A percentile compares a stretch with the other conserved stretches of the same genome.
Evolutionary conservation across 1,140 invertebrate genomes (phyloP).

Genomic region (Pseudomyrmex concolor): DNA sequence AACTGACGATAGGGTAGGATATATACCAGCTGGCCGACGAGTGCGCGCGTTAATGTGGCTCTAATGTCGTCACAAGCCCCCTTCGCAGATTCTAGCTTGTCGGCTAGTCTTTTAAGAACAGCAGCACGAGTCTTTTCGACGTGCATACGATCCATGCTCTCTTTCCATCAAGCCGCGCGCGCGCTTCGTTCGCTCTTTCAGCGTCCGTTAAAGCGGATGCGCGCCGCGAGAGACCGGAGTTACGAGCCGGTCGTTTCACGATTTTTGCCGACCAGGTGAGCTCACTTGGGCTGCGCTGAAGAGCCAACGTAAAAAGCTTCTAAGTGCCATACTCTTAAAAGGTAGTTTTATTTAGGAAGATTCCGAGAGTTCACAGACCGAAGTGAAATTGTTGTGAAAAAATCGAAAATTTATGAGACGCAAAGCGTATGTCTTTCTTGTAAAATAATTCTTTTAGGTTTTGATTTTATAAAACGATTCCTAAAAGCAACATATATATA

Average conservation of each 20-base stretch:
- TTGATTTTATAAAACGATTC: not conserved
- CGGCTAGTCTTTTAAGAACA: conserved; percentile 62
- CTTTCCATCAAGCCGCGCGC: conserved; percentile 17
- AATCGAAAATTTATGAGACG: not conserved
- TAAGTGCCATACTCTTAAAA: conserved; percentile 24
- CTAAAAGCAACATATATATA: too few species aligned
- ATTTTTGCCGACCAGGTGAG: conserved; percentile 49
- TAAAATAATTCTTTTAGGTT: not conserved
- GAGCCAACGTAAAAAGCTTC: conserved; percentile 11
- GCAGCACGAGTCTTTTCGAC: conserved; percentile 33
- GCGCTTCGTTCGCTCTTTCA: conserved; percentile 24
- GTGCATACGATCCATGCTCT: conserved; percentile 55
- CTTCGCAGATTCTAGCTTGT: conserved; percentile 14
- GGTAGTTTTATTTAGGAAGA: conserved; percentile 16
- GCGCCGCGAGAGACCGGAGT: conserved; percentile 44
- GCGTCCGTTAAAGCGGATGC: conserved; percentile 34
- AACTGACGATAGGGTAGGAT: conserved; percentile 66
- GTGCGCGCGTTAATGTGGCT: conserved; percentile 76
- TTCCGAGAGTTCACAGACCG: not conserved
- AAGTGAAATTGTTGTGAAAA: conserved; percentile 6
- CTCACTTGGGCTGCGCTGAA: conserved; percentile 16
- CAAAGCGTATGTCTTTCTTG: not conserved
- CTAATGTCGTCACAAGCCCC: conserved; percentile 71
- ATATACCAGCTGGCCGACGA: conserved; percentile 74
- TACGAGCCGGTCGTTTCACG: conserved; percentile 60